Evolutionary conservation across 2,797 vertebrate genomes (phyloP).

Genomic region (Sebastes baramenuke): DNA sequence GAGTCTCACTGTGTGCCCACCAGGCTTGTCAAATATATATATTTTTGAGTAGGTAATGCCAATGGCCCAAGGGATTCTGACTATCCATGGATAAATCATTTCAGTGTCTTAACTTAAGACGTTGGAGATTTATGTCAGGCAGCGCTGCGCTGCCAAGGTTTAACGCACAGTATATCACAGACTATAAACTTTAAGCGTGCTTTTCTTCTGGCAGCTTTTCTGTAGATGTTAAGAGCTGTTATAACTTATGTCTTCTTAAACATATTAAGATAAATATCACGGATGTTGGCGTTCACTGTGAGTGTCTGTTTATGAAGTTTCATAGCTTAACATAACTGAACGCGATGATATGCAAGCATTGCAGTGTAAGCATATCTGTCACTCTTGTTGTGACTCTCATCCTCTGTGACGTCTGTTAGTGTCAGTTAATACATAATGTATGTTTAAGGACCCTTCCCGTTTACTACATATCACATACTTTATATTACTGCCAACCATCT

Average conservation of each 20-base stretch:
- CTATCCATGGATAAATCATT: slow-evolving; percentile 1
- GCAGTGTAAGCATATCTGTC: not conserved
- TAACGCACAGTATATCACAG: not conserved
- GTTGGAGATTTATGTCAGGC: not conserved
- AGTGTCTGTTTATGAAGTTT: not conserved
- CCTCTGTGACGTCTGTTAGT: not conserved
- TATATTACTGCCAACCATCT: not conserved
- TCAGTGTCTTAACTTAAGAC: not conserved
- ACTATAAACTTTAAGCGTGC: not conserved
- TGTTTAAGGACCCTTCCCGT: not conserved
- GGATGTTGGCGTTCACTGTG: not conserved
- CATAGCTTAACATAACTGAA: not conserved
- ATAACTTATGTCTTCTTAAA: not conserved
- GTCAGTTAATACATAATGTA: not conserved
- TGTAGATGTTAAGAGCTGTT: not conserved
- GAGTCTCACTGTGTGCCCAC: not conserved
- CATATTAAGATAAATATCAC: not conserved
- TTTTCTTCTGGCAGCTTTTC: not conserved
- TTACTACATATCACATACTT: not conserved
- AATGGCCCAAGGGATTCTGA: not conserved
- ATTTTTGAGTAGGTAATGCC: not conserved
- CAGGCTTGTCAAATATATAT: not conserved
- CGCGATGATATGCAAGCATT: not conserved
- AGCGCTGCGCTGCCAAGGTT: not conserved
- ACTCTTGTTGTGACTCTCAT: not conserved